A percentile compares a stretch with the other conserved stretches of the same genome.
Conservation (phyloP, 2,113 vertebrate species). For the Sterrhoptilus dennistouni region DNA sequence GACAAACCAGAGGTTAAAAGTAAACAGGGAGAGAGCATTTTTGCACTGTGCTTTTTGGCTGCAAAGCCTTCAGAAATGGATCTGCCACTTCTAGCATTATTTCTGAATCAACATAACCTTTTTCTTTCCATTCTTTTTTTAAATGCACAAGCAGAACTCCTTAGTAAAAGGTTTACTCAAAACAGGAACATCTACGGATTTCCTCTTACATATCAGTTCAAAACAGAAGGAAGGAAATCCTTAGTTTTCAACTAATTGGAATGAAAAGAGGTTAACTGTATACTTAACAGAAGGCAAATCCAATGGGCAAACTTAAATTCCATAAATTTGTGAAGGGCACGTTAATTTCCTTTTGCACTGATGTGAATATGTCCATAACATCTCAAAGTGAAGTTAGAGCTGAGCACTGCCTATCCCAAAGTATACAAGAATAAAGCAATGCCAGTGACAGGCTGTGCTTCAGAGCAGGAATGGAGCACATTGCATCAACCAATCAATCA, state of each 20-base stretch:
- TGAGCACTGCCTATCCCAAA: background rate
- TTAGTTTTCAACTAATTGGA: conserved; percentile 67
- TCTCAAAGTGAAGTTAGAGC: background rate
- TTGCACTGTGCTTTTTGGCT: conserved; percentile 1
- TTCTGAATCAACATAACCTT: conserved; percentile 24
- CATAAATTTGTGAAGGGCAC: background rate
- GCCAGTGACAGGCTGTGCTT: accelerated
- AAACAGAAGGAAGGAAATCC: conserved; percentile 84
- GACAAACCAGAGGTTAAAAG: conserved; percentile 63
- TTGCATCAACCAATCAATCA: background rate
- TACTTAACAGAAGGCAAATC: conserved; percentile 50
- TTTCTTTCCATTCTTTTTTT: conserved; percentile 52
- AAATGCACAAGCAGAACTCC: conserved; percentile 28
- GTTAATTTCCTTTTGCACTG: background rate
- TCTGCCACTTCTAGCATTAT: background rate
- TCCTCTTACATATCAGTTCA: conserved; percentile 82
- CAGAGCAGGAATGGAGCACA: background rate
- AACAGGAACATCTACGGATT: conserved; percentile 85
- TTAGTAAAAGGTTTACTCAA: conserved; percentile 70
- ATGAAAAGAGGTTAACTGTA: conserved; percentile 55
- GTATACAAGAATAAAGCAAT: background rate
- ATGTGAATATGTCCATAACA: background rate
- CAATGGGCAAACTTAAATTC: conserved; percentile 8
- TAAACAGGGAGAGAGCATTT: conserved; percentile 43
- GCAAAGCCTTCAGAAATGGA: background rate